These are phyloP conservation scores for Pogona vitticeps DNA, from an alignment of 2,113 vertebrate species.

Conservation along the genomic window DNA sequence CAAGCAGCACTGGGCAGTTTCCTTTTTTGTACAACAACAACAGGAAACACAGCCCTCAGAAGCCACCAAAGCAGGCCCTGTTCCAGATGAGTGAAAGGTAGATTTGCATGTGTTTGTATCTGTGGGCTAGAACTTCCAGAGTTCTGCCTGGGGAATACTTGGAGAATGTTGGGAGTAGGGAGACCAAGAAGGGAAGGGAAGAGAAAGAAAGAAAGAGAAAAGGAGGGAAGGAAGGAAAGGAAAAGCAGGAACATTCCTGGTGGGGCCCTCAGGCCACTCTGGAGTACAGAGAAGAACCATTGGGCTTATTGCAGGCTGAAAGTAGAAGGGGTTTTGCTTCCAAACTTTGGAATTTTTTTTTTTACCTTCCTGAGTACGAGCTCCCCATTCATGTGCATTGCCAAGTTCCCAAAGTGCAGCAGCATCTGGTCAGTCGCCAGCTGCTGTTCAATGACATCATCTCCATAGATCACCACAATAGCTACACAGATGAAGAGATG, in stretches of 20 bases:
- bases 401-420: conserved; percentile 94
- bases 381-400: conserved; percentile 98
- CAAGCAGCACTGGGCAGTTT: neutral
- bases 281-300: neutral
- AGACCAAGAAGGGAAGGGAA: too few relatives aligned
- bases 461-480: conserved; percentile 94
- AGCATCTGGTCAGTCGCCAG: conserved; percentile 96
- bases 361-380: conserved; percentile 96
- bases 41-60: too few relatives aligned
- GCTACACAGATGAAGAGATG: conserved; percentile 97
- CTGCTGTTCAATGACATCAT: conserved; percentile 93
- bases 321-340: too few relatives aligned
- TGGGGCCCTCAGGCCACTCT: too few relatives aligned
- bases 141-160: neutral
- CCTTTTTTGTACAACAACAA: neutral
- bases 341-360: too few relatives aligned
- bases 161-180: neutral
- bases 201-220: too few relatives aligned
- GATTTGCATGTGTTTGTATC: too few relatives aligned
- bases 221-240: too few relatives aligned
- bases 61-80: too few relatives aligned
- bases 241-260: too few relatives aligned
- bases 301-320: too few relatives aligned
- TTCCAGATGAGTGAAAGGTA: too few relatives aligned
- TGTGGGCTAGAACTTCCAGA: neutral